Conservation (phyloP, 2,888 invertebrate species). For the Neoascia interrupta region DNA sequence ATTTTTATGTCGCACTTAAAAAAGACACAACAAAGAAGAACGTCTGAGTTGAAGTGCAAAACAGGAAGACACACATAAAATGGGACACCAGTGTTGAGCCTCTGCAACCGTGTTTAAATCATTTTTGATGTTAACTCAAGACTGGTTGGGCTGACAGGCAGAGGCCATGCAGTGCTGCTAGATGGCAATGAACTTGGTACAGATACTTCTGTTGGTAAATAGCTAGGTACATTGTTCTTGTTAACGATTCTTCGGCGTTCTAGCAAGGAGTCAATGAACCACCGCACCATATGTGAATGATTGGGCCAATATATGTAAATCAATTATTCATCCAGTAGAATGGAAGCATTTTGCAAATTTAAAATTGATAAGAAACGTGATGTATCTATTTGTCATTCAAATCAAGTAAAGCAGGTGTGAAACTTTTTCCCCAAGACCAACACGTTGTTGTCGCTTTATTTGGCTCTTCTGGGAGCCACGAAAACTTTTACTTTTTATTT, state of each 20-base stretch:
- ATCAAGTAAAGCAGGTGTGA: conserved; percentile 35
- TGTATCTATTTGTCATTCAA: conserved; percentile 44
- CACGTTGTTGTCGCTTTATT: not conserved
- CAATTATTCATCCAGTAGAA: conserved; percentile 42
- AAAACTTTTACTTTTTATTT: conserved; percentile 55
- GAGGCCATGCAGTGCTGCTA: not conserved
- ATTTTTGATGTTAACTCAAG: not conserved
- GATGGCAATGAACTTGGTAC: conserved; percentile 48
- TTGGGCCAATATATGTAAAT: conserved; percentile 23
- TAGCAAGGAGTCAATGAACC: conserved; percentile 30
- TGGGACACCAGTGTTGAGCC: conserved; percentile 14
- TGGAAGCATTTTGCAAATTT: conserved; percentile 34
- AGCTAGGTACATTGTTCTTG: not conserved
- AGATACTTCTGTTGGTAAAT: conserved; percentile 8
- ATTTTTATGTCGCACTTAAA: conserved; percentile 52
- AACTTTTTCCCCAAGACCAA: too few relatives aligned
- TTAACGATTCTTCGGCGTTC: conserved; percentile 20
- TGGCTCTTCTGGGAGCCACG: not conserved
- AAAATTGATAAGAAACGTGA: conserved; percentile 32
- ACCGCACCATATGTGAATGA: not conserved
- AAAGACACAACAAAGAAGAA: conserved; percentile 18
- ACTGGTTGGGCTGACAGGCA: too few relatives aligned
- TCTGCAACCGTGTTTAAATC: conserved; percentile 15
- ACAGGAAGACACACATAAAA: conserved; percentile 30
- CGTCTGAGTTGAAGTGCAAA: conserved; percentile 16